Evolutionary conservation across 2,888 invertebrate species (phyloP), one percentile per base, ranked within the genome.

Genomic region (Diadromus collaris): DNA sequence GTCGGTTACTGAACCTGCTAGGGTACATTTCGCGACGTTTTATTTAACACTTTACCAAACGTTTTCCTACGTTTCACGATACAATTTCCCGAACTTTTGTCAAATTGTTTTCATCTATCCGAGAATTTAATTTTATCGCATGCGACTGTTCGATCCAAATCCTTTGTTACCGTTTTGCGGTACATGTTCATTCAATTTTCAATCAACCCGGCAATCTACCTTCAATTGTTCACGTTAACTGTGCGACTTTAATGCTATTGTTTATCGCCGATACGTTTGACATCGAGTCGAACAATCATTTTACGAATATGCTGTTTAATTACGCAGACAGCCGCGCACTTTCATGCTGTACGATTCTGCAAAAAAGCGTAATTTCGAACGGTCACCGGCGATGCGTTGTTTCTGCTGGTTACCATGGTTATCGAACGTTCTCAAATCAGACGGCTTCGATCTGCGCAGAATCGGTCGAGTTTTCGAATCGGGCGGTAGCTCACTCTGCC

Each of bases 391-490:
- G 56, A 56, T 16, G 2, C 27, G 27, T 16, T 41, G 38, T 41
- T 41, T 6, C 16, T 2, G 29, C 56, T 16, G 6, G 24, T 54
- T 56, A 29, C 56, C 27, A 16, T 16, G 38, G 38, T 41, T 16
- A 56, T n/a, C 27, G 54, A 13, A 56, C 24, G 10, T 21, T n/a
- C 21, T 60, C 34, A 7, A 19, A 32, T n/a, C 16, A 0, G 16
- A 4, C 32, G 6, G 56, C 3, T 29, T 32, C 56, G 32, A 32
- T 56, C 27, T 56, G 32, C 56, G 56, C 56, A 56, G 56, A 56
- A 56, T 60, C 60, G n/a, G 29, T 27, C 1, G 29, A 27, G 27
- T 27, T 54, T 27, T 54, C 16, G 21, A 13, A 6, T n/a, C 13
- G 38, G 6, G 56, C 27, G 2, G 16, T 16, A 16, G 29, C 27